Base-by-base conservation (phyloP, 2,888 invertebrate genomes). In the Tuta absoluta region DNA sequence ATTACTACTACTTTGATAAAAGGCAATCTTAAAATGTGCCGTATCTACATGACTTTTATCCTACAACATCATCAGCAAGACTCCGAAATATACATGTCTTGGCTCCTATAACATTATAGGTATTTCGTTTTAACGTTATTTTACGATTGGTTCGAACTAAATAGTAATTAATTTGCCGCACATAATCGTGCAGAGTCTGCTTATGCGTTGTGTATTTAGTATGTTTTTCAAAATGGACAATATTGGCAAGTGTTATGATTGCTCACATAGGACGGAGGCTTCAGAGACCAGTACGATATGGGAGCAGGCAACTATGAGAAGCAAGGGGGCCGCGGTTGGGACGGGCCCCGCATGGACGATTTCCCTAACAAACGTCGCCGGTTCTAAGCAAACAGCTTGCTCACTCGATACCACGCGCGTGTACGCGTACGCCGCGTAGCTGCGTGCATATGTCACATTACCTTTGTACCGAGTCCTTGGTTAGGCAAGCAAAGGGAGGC, bases 351-450 rank as follows among this genome's bases (percentile, higher is more conserved):
- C 83, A 85, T 91, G 82, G 94, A 94, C 71, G 94, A 94, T 89
- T 94, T 89, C 84, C 94, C 94, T 77, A 93, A 92, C 87, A 94
- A 94, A 89, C 92, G 94, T 74, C 93, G 94, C 79, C 93, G 94
- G 71, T 94, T 92, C 83, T 94, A 93, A 90, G 48, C 45, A 10
- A 21, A 1, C 11, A 10, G 38, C n/a, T n/a, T 24, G 56, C 4
- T 12, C 14, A 14, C 45, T 45, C 45, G n/a, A 2, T 11, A 1
- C 51, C 51, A 21, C 21, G 51, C 12, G 51, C 51, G 48, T n/a
- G 5, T 17, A 4, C 2, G 33, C 11, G 51, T 21, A 21, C 51
- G 5, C 17, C 2, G 7, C 28, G 23, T 24, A 23, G 17, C 17
- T 19, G 14, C 19, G 21, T 38, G 14, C 41, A 3, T 10, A 21